A percentile compares a stretch with the other conserved stretches of the same genome.
These are phyloP conservation scores for Nyctalus aviator DNA, from an alignment of 2,797 vertebrate species.

Conservation along the genomic window DNA sequence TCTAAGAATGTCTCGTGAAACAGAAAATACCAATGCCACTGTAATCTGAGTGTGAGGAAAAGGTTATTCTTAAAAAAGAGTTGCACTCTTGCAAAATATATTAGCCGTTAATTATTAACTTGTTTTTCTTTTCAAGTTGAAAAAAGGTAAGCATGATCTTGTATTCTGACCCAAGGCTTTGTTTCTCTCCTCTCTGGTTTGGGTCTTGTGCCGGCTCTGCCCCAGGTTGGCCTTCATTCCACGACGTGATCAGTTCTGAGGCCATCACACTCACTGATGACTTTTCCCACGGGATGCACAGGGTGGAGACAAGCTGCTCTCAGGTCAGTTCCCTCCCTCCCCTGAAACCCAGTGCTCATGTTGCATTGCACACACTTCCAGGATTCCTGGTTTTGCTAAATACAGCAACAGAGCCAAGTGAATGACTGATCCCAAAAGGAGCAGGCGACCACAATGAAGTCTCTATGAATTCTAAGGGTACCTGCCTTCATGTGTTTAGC, in stretches of 20 bases:
- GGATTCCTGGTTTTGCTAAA: constrained; percentile 72
- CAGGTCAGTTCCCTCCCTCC: constrained; percentile 90
- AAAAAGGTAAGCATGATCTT: constrained; percentile 24
- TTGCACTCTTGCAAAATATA: not conserved
- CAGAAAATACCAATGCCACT: not conserved
- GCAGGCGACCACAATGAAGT: constrained; percentile 28
- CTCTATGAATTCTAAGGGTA: not conserved
- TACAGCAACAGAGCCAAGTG: constrained; percentile 69
- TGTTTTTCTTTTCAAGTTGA: not conserved
- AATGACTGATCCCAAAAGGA: constrained; percentile 44
- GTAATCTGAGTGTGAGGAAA: constrained; percentile 8
- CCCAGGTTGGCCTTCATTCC: constrained; percentile 98
- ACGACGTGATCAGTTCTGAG: constrained; percentile 92
- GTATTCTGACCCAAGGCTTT: constrained; percentile 39
- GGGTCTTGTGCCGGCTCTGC: constrained; percentile 49
- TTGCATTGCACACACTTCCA: constrained; percentile 33
- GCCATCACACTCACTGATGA: constrained; percentile 90
- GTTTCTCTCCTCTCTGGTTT: constrained; percentile 36
- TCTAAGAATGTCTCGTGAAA: not conserved
- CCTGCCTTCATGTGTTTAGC: not conserved
- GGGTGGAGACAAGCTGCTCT: constrained; percentile 95
- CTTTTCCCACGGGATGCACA: constrained; percentile 96
- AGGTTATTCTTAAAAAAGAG: constrained; percentile 25
- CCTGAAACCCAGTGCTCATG: constrained; percentile 28
- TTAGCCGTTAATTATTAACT: constrained; percentile 33